A percentile compares a stretch with the other conserved stretches of the same genome.
Evolutionary conservation across 2,113 vertebrate species (phyloP).

Genomic region (Leiothrix lutea): DNA sequence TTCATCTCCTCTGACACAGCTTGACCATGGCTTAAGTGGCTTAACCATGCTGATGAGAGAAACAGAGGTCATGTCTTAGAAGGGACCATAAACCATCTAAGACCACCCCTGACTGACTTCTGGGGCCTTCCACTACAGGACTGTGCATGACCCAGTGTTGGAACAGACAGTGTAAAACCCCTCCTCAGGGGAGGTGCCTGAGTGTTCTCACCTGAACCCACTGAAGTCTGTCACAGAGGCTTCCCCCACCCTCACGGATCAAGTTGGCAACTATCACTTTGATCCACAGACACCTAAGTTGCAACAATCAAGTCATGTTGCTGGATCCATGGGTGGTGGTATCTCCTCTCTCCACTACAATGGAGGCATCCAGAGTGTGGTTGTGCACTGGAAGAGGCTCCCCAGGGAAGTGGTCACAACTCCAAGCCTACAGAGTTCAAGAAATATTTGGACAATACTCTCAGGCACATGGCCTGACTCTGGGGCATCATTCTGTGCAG

Average conservation of each 20-base stretch:
- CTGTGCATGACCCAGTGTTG: neutral
- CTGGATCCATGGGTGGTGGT: neutral
- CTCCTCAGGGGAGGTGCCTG: neutral
- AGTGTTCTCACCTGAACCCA: neutral
- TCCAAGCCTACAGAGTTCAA: no score
- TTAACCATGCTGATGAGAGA: neutral
- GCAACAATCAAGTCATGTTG: neutral
- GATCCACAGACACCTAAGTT: no score
- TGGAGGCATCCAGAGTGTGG: neutral
- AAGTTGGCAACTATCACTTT: neutral
- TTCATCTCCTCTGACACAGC: neutral
- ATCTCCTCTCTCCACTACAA: neutral
- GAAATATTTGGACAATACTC: neutral
- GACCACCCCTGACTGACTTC: neutral
- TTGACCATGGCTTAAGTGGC: no score
- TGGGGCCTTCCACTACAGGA: neutral
- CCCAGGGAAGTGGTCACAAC: neutral
- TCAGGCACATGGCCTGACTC: neutral
- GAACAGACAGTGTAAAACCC: neutral
- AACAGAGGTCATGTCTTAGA: neutral
- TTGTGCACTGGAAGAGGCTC: neutral
- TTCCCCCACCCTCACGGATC: neutral
- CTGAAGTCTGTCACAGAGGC: neutral
- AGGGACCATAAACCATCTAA: neutral
- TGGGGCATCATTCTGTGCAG: neutral